phyloP scores from a whole-genome alignment of 2,888 invertebrate genomes.

The Troglohyphantes excavatus region DNA sequence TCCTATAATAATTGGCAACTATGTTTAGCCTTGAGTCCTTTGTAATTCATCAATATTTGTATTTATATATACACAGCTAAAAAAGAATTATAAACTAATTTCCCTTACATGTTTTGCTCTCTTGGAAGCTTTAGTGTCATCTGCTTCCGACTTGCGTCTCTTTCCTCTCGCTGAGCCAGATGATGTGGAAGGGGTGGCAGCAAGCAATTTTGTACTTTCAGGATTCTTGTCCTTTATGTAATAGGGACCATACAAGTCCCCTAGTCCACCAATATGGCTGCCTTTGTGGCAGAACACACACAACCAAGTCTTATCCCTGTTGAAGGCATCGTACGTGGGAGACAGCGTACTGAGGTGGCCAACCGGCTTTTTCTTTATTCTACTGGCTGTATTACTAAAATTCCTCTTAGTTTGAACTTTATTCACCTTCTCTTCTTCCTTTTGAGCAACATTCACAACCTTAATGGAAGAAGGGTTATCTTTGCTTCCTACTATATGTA shows the following conservation, averaged over 20 bases:
- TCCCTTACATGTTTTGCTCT: slow-evolving; percentile 69
- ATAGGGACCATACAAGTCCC: slow-evolving; percentile 96
- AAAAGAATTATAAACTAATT: too few relatives aligned
- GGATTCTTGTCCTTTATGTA: slow-evolving; percentile 82
- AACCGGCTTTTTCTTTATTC: slow-evolving; percentile 72
- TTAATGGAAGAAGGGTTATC: slow-evolving; percentile 76
- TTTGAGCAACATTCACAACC: slow-evolving; percentile 77
- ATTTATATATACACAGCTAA: too few relatives aligned
- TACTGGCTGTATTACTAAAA: slow-evolving; percentile 41
- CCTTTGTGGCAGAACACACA: slow-evolving; percentile 95
- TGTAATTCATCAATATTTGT: too few relatives aligned
- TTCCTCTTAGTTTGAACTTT: slow-evolving; percentile 58
- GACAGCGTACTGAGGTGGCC: slow-evolving; percentile 79
- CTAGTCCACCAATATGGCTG: slow-evolving; percentile 88
- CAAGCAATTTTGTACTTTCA: slow-evolving; percentile 14
- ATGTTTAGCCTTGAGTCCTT: too few relatives aligned
- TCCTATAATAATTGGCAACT: too few relatives aligned
- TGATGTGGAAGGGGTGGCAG: slow-evolving; percentile 23
- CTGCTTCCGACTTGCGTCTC: slow-evolving; percentile 64
- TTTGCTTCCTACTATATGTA: slow-evolving; percentile 74
- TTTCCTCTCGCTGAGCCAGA: slow-evolving; percentile 43
- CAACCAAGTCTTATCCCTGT: slow-evolving; percentile 92
- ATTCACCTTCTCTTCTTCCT: slow-evolving; percentile 78
- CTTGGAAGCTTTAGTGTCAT: slow-evolving; percentile 64
- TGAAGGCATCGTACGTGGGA: slow-evolving; percentile 88